Percentiles rank a stretch among this genome's conserved stretches.
These are phyloP conservation scores for Caenorhabditis auriculariae DNA, from an alignment of 2,888 invertebrate species.

Conservation along the genomic window DNA sequence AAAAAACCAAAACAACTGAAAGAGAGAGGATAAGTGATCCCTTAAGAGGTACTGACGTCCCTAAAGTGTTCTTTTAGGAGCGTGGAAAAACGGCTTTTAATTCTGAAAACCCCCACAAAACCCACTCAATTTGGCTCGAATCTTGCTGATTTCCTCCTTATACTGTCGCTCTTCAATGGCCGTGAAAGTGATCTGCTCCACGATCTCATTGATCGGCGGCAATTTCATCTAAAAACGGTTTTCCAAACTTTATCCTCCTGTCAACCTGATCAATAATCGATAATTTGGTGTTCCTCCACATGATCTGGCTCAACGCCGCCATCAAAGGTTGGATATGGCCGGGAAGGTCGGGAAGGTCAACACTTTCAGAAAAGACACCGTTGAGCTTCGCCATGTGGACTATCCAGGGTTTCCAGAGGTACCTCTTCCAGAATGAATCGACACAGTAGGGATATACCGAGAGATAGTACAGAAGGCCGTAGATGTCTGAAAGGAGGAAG, in stretches of 20 bases:
- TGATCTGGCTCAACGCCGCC: no score
- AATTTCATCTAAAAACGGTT: slow-evolving; percentile 67
- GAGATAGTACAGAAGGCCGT: slow-evolving; percentile 23
- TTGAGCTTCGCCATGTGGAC: slow-evolving; percentile 69
- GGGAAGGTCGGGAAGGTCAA: no score
- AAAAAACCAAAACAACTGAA: no score
- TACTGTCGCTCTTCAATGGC: slow-evolving; percentile 78
- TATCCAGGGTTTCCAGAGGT: slow-evolving; percentile 38
- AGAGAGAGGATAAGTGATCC: no score
- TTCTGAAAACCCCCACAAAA: no score
- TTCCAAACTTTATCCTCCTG: slow-evolving; percentile 4
- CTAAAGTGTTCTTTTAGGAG: no score
- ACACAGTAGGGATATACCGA: slow-evolving; percentile 24
- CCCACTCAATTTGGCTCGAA: no score
- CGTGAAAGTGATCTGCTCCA: slow-evolving; percentile 73
- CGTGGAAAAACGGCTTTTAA: no score
- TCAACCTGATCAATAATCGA: slow-evolving; percentile 72
- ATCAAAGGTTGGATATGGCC: no score
- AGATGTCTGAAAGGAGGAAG: slow-evolving; percentile 17
- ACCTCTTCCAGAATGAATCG: slow-evolving; percentile 2
- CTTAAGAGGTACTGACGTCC: no score
- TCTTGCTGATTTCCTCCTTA: slow-evolving; percentile 17
- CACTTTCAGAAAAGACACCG: no score
- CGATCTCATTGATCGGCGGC: slow-evolving; percentile 71
- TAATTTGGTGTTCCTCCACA: slow-evolving; percentile 76